These are phyloP conservation scores for Microcebus lehilahytsara DNA, from an alignment of 2,113 vertebrate species.

Conservation along the genomic window DNA sequence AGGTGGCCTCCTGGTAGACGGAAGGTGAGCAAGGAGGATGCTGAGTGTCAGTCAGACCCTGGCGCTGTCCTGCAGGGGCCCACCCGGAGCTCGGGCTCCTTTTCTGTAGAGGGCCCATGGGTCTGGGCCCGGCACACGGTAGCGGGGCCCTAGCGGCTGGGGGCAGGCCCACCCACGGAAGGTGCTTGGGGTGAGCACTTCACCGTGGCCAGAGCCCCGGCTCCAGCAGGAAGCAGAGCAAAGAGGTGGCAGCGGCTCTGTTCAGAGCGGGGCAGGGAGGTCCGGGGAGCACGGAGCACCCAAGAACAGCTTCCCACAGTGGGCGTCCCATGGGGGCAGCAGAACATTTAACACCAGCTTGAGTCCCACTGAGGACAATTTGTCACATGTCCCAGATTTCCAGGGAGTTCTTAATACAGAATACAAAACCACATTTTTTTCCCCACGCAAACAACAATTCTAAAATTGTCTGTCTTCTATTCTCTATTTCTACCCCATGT, in stretches of 20 bases:
- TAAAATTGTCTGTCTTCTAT: background rate
- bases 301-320: background rate
- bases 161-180: background rate
- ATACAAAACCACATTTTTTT: background rate
- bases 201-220: background rate
- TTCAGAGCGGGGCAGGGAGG: fast-evolving
- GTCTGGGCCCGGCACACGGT: background rate
- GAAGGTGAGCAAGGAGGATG: background rate
- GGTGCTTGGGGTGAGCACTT: background rate
- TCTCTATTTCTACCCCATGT: background rate
- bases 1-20: background rate
- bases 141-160: fast-evolving
- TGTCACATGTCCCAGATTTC: background rate
- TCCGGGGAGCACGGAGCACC: background rate
- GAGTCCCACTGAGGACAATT: background rate
- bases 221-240: background rate
- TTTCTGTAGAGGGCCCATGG: background rate
- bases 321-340: background rate
- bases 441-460: background rate
- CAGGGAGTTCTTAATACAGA: background rate
- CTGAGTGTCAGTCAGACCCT: background rate
- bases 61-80: background rate
- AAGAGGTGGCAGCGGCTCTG: too few species aligned
- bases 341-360: background rate
- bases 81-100: background rate